Evolutionary conservation across 2,888 invertebrate genomes (phyloP).

Genomic region (Altica lythri): DNA sequence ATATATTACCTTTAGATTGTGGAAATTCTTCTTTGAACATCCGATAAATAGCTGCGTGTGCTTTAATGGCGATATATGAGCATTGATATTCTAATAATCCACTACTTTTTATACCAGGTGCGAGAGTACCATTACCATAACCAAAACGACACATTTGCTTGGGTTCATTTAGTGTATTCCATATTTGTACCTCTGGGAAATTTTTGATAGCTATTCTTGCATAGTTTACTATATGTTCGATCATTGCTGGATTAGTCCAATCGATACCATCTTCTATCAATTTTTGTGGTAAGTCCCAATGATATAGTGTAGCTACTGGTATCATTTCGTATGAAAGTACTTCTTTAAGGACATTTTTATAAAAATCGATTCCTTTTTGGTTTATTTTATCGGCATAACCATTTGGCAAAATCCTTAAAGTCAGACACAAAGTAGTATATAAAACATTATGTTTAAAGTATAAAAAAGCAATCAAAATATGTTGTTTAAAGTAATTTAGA

Average conservation of each 20-base stretch:
- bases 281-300: slow-evolving; percentile 49
- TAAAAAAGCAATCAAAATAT: too few species aligned
- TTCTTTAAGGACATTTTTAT: slow-evolving; percentile 74
- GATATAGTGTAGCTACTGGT: slow-evolving; percentile 68
- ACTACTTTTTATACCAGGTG: slow-evolving; percentile 61
- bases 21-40: slow-evolving; percentile 65
- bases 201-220: slow-evolving; percentile 60
- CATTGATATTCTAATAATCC: slow-evolving; percentile 68
- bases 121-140: slow-evolving; percentile 60
- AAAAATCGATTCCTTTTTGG: slow-evolving; percentile 73
- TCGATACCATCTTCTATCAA: slow-evolving; percentile 61
- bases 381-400: slow-evolving; percentile 72
- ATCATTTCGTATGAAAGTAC: slow-evolving; percentile 63
- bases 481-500: too few species aligned
- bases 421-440: too few species aligned
- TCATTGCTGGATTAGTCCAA: slow-evolving; percentile 66
- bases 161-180: slow-evolving; percentile 73
- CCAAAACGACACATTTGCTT: slow-evolving; percentile 49
- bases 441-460: too few species aligned
- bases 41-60: slow-evolving; percentile 70
- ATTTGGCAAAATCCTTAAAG: slow-evolving; percentile 67
- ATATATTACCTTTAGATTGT: slow-evolving; percentile 49
- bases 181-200: slow-evolving; percentile 57
- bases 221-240: slow-evolving; percentile 65
- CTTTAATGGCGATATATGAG: slow-evolving; percentile 66